Evolutionary conservation across 2,113 vertebrate genomes (phyloP).

Genomic region (Macquaria australasica): DNA sequence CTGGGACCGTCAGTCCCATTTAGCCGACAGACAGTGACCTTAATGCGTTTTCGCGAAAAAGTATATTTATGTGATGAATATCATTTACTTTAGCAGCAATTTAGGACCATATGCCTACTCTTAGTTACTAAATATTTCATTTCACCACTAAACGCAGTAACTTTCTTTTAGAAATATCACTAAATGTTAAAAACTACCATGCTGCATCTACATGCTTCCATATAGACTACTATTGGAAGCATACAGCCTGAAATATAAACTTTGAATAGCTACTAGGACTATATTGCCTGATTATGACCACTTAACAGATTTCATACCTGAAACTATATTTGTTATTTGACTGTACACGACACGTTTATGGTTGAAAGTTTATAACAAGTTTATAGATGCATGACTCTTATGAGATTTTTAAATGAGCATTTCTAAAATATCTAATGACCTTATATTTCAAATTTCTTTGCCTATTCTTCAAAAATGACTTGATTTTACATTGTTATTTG

Average conservation of each 20-base stretch:
- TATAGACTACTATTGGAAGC: background rate
- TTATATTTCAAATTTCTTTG: background rate
- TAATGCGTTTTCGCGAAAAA: background rate
- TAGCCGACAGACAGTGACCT: background rate
- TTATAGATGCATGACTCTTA: background rate
- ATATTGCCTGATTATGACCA: background rate
- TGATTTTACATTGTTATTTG: background rate
- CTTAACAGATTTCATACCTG: background rate
- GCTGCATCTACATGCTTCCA: background rate
- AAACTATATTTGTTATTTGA: background rate
- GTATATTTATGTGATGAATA: background rate
- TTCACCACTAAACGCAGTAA: background rate
- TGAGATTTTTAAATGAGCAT: background rate
- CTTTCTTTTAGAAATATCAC: background rate
- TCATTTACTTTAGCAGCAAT: background rate
- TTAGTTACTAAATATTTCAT: background rate
- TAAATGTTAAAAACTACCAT: background rate
- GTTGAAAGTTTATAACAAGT: background rate
- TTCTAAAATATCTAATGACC: background rate
- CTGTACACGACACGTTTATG: background rate
- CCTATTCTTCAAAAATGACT: background rate
- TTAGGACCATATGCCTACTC: background rate
- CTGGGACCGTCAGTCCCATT: background rate
- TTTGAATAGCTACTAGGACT: background rate
- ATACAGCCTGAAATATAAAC: background rate